Base-by-base conservation (phyloP, 2,113 vertebrate genomes). In the Thermophis baileyi region DNA sequence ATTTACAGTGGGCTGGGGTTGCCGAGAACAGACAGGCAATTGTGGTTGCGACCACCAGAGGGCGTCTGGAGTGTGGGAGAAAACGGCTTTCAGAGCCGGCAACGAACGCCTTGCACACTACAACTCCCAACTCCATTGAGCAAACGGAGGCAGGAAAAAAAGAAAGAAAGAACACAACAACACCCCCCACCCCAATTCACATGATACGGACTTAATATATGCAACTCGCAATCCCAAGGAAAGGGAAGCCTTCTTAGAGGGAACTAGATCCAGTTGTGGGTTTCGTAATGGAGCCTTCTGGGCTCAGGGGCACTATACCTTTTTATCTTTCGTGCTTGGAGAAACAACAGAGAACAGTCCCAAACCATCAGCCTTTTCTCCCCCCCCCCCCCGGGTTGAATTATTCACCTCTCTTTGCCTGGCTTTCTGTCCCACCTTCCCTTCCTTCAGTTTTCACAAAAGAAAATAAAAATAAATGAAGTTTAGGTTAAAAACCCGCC, bases 61-160 rank as follows among this genome's bases (percentile, higher is more conserved):
- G 90, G 87, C 27, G 30, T 0, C 47, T 14, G 63, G 30, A 25
- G 20, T 46, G 24, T 47, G 30, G 0, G 0, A 0, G 35, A 0
- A 0, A 5, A 74, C 89, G 0, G 50, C n/a, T 40, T 55, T 55
- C 5, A 10, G n/a, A 40, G 27, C 30, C 0, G 3, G 35, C n/a
- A n/a, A n/a, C 30, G 9, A 35, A 53, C 24, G 2, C 30, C 49
- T 54, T 24, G 50, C 4, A 3, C 0, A 1, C 7, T 51, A 9
- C 49, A 53, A 30, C 16, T 35, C 25, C 18, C 14, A 3, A 47
- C 7, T 3, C 12, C 5, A 2, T 6, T 57, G 40, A 53, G 16
- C 49, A 88, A 53, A 54, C 35, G n/a, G 87, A 88, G 50, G 14
- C 87, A 53, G 50, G 50, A 35, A 16, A 3, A 11, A 50, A 50